Evolutionary conservation across 2,888 invertebrate species (phyloP), one percentile per base, ranked within the genome.

Genomic region (Stenodema calcarata): DNA sequence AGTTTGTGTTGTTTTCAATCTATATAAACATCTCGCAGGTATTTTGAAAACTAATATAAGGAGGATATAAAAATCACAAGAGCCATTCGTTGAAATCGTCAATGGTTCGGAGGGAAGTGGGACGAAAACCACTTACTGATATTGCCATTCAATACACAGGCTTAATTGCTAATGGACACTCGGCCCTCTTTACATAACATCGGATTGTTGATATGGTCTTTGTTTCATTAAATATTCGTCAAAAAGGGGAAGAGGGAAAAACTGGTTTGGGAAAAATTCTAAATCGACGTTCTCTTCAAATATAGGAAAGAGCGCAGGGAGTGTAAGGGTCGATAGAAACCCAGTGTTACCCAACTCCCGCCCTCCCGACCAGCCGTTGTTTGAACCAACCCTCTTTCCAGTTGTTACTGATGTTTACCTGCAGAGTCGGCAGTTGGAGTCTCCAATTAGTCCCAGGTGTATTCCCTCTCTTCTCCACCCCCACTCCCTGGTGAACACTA

Each of bases 401-500:
- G 69, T 82, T 82, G 82, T 69, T 82, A 82, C 62, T 69, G 42
- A 69, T 82, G 82, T 82, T 82, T 82, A 69, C 82, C 41, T 82
- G 82, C 82, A 69, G 82, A 82, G 69, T 82, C 82, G 82, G 82
- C 82, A 82, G 82, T 82, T 82, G 82, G 41, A 80, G 80, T 80
- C 62, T 80, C 82, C 82, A 82, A 82, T 82, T 82, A 82, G 82
- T 82, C 82, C 82, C 82, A 62, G 82, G 41, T 69, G 82, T 82
- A 82, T 69, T n/a, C n/a, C n/a, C n/a, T n/a, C n/a, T n/a, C 30
- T 44, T 23, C 44, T n/a, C n/a, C n/a, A n/a, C 78, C 23, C 73
- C 78, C 44, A 42, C 44, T 23, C 70, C n/a, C 44, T 14, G 30
- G 30, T 30, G 47, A 78, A 78, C 44, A 44, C 78, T 78, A 78